Conservation (phyloP, 1,140 invertebrate species). For the Zaprionus taronus region DNA sequence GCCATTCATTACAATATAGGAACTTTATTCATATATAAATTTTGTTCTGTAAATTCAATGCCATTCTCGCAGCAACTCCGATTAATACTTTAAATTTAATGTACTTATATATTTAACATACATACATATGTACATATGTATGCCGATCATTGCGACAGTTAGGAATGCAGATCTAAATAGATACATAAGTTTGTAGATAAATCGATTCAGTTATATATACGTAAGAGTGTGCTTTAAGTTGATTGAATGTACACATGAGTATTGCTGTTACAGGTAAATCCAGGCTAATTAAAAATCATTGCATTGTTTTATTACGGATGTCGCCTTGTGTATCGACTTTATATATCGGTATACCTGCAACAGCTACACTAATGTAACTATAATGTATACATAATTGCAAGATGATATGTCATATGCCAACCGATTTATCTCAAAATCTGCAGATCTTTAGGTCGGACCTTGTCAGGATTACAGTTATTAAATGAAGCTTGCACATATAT, state of each 20-base stretch:
- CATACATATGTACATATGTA: conserved; percentile 24
- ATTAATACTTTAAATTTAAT: conserved; percentile 46
- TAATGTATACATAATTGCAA: conserved; percentile 9
- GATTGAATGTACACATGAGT: background rate
- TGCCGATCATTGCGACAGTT: conserved; percentile 10
- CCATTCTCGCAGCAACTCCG: conserved; percentile 62
- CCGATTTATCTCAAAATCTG: conserved; percentile 4
- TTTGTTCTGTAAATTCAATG: conserved; percentile 58
- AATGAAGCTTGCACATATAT: background rate
- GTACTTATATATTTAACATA: conserved; percentile 20
- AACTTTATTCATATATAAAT: conserved; percentile 71
- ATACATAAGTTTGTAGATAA: background rate
- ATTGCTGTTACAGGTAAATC: background rate
- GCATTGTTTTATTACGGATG: too few species aligned
- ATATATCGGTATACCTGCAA: background rate
- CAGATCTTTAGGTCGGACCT: background rate
- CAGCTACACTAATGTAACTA: background rate
- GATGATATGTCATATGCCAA: conserved; percentile 46
- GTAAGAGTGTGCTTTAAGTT: background rate
- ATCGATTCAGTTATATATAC: conserved; percentile 1
- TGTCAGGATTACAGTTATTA: background rate
- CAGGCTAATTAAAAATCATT: background rate
- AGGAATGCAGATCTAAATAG: background rate
- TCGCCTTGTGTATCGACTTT: too few species aligned
- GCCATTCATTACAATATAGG: conserved; percentile 73